A percentile compares a stretch with the other conserved stretches of the same genome.
Conservation (phyloP, 2,797 vertebrate species). For the Chelonia mydas region DNA sequence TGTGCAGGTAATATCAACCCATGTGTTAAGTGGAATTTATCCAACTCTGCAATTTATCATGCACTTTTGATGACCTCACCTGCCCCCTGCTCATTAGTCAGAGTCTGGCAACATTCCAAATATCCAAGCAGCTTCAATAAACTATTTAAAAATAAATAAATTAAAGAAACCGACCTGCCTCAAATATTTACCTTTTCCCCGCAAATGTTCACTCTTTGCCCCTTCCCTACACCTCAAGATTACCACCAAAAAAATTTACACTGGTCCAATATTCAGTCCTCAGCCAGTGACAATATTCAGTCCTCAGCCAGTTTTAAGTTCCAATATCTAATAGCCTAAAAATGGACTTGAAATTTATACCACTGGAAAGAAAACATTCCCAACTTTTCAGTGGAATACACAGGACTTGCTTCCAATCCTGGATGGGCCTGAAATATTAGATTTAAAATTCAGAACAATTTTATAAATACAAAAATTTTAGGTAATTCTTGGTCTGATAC, state of each 20-base stretch:
- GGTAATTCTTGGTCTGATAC: conserved; percentile 25
- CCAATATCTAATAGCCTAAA: background rate
- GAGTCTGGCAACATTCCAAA: background rate
- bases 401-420: conserved; percentile 18
- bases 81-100: background rate
- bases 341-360: background rate
- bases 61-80: fast-evolving
- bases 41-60: background rate
- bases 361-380: background rate
- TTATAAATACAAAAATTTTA: conserved; percentile 9
- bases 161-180: background rate
- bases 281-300: background rate
- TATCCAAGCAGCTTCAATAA: background rate
- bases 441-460: conserved; percentile 35
- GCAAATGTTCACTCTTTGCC: background rate
- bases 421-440: background rate
- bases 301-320: background rate
- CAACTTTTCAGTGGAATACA: background rate
- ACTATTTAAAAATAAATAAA: background rate
- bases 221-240: background rate
- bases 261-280: background rate
- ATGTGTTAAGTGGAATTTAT: background rate
- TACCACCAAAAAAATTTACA: background rate
- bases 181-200: background rate
- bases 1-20: background rate